Base-by-base conservation (phyloP, 2,797 vertebrate genomes). In the Periophthalmus magnuspinnatus region DNA sequence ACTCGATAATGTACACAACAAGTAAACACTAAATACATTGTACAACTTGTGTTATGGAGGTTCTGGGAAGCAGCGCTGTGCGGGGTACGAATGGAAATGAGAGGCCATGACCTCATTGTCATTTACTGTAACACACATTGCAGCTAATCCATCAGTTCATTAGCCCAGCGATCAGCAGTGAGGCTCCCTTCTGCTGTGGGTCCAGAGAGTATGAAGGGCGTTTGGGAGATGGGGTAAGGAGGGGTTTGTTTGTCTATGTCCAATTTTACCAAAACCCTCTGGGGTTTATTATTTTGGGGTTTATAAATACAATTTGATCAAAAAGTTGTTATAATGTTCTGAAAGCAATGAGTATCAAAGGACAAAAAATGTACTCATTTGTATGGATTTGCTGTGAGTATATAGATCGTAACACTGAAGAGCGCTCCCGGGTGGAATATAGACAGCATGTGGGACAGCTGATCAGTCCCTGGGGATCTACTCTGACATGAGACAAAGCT, bases 91-190 rank as follows among this genome's bases (percentile, higher is more conserved):
- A 81, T 75, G 71, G 78, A 82, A 85, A 86, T 83, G 67, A 84
- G 78, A 71, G 77, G 84, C 50, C 76, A 84, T 84, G 85, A 86
- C 80, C 80, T 87, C 84, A 81, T 77, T 87, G 81, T 87, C 83
- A 80, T 90, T 91, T 88, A 89, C 88, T 78, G 83, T 83, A 89
- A 87, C 71, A 80, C 72, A 72, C 85, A 82, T 82, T 78, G 70
- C 74, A 79, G 48, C 77, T 70, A 60, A 75, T 75, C 72, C 65
- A 63, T 80, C 72, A 69, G 79, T 74, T 83, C 83, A 81, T 90
- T 80, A 87, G 77, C 9, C 21, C 72, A 65, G 54, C 76, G 75
- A 71, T 88, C 81, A 82, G 74, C 66, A 69, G 64, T 60, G 72
- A 80, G 80, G 79, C 79, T 6, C 78, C 67, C 65, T 33, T 63